Conservation (phyloP, 2,888 invertebrate species). For the Apamea anceps region DNA sequence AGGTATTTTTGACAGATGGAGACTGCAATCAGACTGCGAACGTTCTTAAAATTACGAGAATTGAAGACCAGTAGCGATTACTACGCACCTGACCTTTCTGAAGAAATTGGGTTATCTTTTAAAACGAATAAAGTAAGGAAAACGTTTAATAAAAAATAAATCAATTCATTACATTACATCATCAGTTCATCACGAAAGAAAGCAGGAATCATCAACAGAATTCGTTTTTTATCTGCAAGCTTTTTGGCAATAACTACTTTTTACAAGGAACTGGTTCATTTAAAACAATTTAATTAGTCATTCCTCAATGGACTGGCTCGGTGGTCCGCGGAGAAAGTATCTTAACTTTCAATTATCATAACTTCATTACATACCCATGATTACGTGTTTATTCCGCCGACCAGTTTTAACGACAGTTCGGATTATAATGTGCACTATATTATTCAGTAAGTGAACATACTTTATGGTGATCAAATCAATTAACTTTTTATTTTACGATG, state of each 20-base stretch:
- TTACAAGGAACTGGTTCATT: constrained; percentile 8
- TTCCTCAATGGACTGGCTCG: constrained; percentile 34
- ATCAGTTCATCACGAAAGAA: not conserved
- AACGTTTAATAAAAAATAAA: not conserved
- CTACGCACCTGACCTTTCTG: not conserved
- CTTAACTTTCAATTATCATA: constrained; percentile 53
- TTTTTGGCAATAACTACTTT: not conserved
- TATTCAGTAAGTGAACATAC: not conserved
- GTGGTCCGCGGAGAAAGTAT: constrained; percentile 50
- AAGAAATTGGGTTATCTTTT: not conserved
- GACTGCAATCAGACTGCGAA: too few species aligned
- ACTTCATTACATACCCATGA: constrained; percentile 16
- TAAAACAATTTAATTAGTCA: constrained; percentile 26
- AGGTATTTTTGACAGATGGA: too few species aligned
- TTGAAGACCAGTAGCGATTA: not conserved
- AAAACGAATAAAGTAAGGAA: not conserved
- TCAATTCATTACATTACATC: not conserved
- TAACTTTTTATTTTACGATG: not conserved
- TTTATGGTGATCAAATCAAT: not conserved
- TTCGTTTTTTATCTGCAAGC: not conserved
- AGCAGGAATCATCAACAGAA: not conserved
- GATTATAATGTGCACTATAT: not conserved
- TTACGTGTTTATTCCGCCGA: constrained; percentile 18
- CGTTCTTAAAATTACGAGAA: too few species aligned
- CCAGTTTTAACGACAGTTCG: constrained; percentile 22